phyloP scores from a whole-genome alignment of 92 coral and sea anemone genomes.

The Anthopleura xanthogrammica region DNA sequence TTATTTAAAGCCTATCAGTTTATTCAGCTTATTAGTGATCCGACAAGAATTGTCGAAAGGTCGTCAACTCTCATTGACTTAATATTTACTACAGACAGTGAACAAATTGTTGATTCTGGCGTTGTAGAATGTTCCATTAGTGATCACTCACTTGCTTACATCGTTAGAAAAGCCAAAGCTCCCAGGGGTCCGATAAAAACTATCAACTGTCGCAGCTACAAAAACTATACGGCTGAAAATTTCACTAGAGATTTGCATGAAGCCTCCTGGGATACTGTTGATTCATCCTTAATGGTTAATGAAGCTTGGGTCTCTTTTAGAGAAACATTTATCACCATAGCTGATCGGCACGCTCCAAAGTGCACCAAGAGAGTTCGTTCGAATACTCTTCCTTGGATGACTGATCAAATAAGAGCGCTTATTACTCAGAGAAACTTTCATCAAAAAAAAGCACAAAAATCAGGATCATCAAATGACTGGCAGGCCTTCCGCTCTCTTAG shows the following conservation, averaged over 20 bases:
- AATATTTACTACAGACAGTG: not conserved
- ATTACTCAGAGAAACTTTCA: too few relatives aligned
- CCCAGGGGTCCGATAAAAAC: not conserved
- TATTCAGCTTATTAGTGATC: not conserved
- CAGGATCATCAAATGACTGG: too few relatives aligned
- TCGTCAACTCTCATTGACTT: not conserved
- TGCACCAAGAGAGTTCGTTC: too few relatives aligned
- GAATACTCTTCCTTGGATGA: too few relatives aligned
- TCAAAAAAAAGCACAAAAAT: too few relatives aligned
- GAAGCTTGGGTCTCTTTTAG: slow-evolving; percentile 28
- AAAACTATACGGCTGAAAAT: not conserved
- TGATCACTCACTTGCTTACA: not conserved
- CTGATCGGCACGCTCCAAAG: not conserved
- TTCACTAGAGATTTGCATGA: too few relatives aligned
- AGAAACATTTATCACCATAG: slow-evolving; percentile 15
- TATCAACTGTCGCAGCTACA: not conserved
- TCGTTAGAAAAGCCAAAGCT: not conserved
- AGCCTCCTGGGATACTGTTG: not conserved
- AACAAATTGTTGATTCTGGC: not conserved
- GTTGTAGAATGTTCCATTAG: slow-evolving; percentile 2
- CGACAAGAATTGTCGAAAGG: not conserved
- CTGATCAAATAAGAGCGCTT: too few relatives aligned
- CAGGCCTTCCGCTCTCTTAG: too few relatives aligned
- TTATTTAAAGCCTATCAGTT: not conserved
- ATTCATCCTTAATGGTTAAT: slow-evolving; percentile 1